These are phyloP conservation scores for Enhydra lutris DNA, from an alignment of 2,113 vertebrate genomes.

Conservation along the genomic window DNA sequence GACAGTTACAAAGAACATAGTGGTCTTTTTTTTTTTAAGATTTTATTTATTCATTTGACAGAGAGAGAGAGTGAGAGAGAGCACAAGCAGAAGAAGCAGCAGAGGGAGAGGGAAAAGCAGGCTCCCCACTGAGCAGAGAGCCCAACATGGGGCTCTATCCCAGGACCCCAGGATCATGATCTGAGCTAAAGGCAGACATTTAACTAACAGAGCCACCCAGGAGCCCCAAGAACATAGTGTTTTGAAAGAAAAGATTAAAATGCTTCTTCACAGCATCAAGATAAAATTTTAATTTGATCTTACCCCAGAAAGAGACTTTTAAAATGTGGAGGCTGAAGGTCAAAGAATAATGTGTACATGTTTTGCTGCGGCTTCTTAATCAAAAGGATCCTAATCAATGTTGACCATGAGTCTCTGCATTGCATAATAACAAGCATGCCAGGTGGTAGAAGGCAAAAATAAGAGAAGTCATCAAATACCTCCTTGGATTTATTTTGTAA, in stretches of 20 bases:
- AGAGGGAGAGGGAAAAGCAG: too few relatives aligned
- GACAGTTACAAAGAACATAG: background rate
- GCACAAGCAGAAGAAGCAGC: too few relatives aligned
- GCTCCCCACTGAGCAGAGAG: too few relatives aligned
- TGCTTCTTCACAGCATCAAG: background rate
- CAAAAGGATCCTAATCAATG: background rate
- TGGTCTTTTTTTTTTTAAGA: background rate
- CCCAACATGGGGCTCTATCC: too few relatives aligned
- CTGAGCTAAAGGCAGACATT: too few relatives aligned
- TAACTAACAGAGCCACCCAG: background rate
- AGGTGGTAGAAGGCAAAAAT: background rate
- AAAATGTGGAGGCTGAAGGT: background rate
- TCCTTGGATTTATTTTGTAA: background rate
- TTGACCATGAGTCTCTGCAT: background rate
- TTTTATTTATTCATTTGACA: background rate
- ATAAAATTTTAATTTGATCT: background rate
- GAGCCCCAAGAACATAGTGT: background rate
- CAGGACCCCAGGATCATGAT: too few relatives aligned
- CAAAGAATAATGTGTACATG: background rate
- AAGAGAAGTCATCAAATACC: background rate
- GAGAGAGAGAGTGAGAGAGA: background rate
- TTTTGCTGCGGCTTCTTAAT: background rate
- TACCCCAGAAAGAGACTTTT: background rate
- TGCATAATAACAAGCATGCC: background rate
- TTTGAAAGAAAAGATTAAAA: constrained; percentile 21